Conservation (phyloP, 92 coral and sea anemone species). For the Palythoa heliodiscus region DNA sequence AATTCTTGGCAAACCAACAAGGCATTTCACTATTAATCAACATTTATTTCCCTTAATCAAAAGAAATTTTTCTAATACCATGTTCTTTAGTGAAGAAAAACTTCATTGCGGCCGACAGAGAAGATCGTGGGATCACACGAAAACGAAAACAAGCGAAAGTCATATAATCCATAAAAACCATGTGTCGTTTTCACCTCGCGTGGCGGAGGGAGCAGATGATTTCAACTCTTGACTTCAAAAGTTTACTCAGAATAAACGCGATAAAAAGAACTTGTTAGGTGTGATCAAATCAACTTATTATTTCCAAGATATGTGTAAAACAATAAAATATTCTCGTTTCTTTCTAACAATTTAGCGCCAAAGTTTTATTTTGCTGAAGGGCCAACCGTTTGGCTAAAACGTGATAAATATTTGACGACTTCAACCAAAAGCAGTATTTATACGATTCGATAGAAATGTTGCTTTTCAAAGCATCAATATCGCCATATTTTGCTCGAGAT, state of each 20-base stretch:
- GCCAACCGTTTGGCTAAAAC: constrained; percentile 15
- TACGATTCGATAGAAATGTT: neutral
- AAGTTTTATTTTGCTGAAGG: constrained; percentile 22
- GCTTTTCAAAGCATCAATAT: neutral
- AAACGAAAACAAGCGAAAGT: constrained; percentile 5
- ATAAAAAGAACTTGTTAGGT: neutral
- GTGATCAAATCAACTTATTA: constrained; percentile 2
- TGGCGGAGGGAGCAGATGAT: constrained; percentile 17
- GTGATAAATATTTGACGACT: constrained; percentile 46
- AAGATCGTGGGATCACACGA: constrained; percentile 10
- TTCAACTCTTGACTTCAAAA: neutral
- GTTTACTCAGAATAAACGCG: neutral
- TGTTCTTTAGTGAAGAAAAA: neutral
- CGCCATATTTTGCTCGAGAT: neutral
- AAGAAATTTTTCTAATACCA: neutral
- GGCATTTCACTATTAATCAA: neutral
- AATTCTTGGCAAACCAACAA: constrained; percentile 19
- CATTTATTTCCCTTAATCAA: neutral
- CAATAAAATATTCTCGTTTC: neutral
- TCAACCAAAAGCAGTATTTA: constrained; percentile 13
- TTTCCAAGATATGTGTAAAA: neutral
- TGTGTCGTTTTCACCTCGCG: constrained; percentile 4
- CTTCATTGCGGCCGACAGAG: neutral
- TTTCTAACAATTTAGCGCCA: constrained; percentile 23
- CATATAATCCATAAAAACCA: neutral